Conservation (phyloP, 2,888 invertebrate genomes). For the Ypsolopha sequella region DNA sequence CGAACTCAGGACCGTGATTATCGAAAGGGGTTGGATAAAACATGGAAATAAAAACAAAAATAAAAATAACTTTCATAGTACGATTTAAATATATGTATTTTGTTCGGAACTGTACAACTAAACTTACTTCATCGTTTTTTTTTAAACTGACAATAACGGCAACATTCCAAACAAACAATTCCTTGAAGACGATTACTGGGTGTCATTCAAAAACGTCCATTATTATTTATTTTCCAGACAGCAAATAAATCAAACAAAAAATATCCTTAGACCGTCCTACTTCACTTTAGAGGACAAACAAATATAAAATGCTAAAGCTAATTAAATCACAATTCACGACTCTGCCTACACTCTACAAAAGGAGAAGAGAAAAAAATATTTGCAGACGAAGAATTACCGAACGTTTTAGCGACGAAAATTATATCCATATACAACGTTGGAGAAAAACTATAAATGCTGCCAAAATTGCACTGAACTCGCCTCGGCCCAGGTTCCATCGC, state of each 20-base stretch:
- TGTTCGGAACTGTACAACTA: no score
- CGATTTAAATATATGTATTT: no score
- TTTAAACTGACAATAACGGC: no score
- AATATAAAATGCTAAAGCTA: neutral
- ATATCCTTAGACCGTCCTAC: no score
- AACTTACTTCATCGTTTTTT: no score
- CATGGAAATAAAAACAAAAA: no score
- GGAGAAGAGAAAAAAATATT: neutral
- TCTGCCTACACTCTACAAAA: neutral
- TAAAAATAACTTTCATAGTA: no score
- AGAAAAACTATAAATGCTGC: conserved; percentile 5
- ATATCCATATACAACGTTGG: neutral
- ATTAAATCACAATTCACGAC: neutral
- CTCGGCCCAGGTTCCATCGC: neutral
- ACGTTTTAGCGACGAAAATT: conserved; percentile 2
- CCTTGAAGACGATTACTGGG: no score
- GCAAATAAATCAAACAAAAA: neutral
- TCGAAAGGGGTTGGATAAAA: no score
- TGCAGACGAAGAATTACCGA: neutral
- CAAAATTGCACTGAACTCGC: neutral
- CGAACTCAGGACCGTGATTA: no score
- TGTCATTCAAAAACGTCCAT: no score
- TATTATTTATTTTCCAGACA: neutral
- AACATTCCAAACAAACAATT: no score
- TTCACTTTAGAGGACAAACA: neutral